Evolutionary conservation across 1,140 invertebrate species (phyloP), one percentile per base, ranked within the genome.

Genomic region (Oppia nitens): DNA sequence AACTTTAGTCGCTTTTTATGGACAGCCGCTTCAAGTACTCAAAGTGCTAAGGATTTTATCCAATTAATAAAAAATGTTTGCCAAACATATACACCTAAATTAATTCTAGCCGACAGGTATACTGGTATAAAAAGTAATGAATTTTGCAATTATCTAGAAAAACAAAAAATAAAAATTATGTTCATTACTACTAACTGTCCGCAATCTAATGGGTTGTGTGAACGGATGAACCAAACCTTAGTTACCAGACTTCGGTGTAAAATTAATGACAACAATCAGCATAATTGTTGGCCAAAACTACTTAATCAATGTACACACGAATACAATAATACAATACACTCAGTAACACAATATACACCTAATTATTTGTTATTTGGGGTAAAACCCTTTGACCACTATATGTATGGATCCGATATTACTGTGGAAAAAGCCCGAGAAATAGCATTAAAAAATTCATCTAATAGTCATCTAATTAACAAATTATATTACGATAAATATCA

Each of bases 41-140:
- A 60, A 29, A 47, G 6, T 12, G 29, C 59, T 2, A 60, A 57
- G 6, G 59, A 60, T 26, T 60, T 56, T 29, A 48, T 57, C 1
- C 55, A 55, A 2, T 40, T 60, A 26, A n/a, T 60, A 20, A 28
- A 60, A 0, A 23, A 27, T 17, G 47, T 50, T 2, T 11, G 23
- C 17, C 27, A 50, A 23, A 23, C n/a, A 24, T n/a, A 40, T 17
- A 55, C 47, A 32, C 40, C 48, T 1, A 45, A 48, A 0, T 9
- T 28, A 2, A 60, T 60, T 1, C n/a, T 57, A 26, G 40, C 40
- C 14, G 59, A 60, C 28, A 17, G 27, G 12, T 58, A 58, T 40
- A n/a, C 56, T 9, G 49, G 28, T 14, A 51, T 58, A 3, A 50
- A 50, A 1, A 51, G 47, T 0, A 51, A 26, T 9, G 47, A 11